Base-by-base conservation (phyloP, 2,888 invertebrate genomes). In the Ditylenchus weischeri region DNA sequence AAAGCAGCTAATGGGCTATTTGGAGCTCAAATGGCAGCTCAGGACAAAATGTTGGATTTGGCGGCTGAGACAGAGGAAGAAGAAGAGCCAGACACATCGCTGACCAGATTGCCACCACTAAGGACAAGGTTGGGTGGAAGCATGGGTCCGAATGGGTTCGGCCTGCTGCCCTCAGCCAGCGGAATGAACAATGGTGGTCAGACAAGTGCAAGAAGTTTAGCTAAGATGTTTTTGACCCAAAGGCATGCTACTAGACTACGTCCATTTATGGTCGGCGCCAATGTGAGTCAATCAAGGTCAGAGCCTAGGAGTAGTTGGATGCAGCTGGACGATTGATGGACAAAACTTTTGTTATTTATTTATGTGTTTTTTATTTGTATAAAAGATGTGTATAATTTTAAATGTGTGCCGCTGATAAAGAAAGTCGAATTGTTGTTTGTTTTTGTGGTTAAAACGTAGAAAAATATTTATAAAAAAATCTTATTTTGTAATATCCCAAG, bases 221-320 rank as follows among this genome's bases (percentile, higher is more conserved):
- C 54, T 11, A 21, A 54, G 7, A 54, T 54, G 54, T 54, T 54
- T 54, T 54, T 54, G 29, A 29, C 54, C 23, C 54, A 54, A 29
- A 54, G 54, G n/a, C 54, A 54, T 29, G 54, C 54, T 7, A 54
- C 23, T 29, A 54, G 54, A 54, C 54, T 54, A 11, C 15, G 54
- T 8, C 54, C 54, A 21, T 54, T 54, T 54, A 23, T 54, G 54
- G 29, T 54, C n/a, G 21, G 21, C 50, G 50, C n/a, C 43, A 43
- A 43, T 43, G 8, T 13, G 8, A 43, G 15, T 8, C 43, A 43
- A 15, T 15, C 43, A 43, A 43, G 43, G 15, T 43, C 15, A 43
- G 43, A 15, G 43, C 15, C 43, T 43, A 10, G 43, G 43, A 43
- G 43, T 43, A 43, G 43, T 43, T 43, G 43, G 15, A 43, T 43